A percentile compares a stretch with the other conserved stretches of the same genome.
phyloP scores from a whole-genome alignment of 2,113 vertebrate genomes.

The Camelus bactrianus region DNA sequence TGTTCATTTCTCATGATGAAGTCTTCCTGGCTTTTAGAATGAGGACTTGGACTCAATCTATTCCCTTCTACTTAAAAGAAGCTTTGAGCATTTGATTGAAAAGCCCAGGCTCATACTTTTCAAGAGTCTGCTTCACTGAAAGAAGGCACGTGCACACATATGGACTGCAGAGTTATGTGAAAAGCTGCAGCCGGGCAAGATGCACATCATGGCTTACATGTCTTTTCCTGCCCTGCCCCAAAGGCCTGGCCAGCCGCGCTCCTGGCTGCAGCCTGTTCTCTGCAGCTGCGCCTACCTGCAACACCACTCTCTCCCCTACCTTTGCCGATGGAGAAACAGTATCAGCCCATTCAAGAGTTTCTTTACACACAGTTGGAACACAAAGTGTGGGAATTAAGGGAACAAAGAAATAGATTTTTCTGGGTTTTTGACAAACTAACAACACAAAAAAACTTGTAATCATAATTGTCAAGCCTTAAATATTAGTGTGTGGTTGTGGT shows the following conservation, averaged over 20 bases:
- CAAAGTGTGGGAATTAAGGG: not conserved
- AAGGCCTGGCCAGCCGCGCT: not conserved
- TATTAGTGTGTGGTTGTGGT: not conserved
- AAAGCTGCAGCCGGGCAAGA: not conserved
- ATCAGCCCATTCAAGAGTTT: not conserved
- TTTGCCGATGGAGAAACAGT: not conserved
- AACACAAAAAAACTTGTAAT: not conserved
- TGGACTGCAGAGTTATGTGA: not conserved
- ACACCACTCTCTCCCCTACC: not conserved
- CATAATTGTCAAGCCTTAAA: not conserved
- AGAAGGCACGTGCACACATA: not conserved
- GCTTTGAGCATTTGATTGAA: not conserved
- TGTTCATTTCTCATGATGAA: not conserved
- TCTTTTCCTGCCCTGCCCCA: not conserved
- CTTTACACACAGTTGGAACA: not conserved
- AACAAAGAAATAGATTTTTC: not conserved
- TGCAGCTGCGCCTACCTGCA: not conserved
- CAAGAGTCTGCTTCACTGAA: not conserved
- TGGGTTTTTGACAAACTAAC: not conserved
- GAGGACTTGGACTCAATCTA: not conserved
- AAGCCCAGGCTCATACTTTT: not conserved
- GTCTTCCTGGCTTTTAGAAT: not conserved
- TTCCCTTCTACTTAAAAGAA: slow-evolving; percentile 1
- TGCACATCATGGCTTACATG: not conserved
- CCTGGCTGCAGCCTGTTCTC: not conserved